phyloP scores from a whole-genome alignment of 2,113 vertebrate species.

The Esox niger region DNA sequence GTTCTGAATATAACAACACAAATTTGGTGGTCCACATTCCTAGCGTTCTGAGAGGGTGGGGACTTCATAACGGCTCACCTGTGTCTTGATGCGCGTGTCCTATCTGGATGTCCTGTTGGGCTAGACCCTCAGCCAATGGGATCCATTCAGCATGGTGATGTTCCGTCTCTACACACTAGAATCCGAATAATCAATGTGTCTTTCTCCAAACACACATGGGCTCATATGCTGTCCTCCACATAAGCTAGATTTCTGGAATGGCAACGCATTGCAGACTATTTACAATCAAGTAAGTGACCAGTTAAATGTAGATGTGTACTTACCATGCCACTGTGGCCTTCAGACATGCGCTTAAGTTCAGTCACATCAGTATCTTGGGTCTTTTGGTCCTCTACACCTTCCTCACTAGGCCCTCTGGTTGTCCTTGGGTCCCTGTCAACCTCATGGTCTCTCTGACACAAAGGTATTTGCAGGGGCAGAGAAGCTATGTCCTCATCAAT shows the following conservation, averaged over 20 bases:
- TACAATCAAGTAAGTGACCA: neutral
- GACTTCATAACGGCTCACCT: neutral
- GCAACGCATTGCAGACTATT: neutral
- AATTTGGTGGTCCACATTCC: neutral
- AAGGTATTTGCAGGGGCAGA: conserved; percentile 5
- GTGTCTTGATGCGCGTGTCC: neutral
- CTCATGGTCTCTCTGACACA: conserved; percentile 10
- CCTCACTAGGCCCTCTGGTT: neutral
- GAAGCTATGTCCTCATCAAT: conserved; percentile 2
- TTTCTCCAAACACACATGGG: neutral
- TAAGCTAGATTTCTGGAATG: neutral
- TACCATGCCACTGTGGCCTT: neutral
- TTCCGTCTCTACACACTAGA: conserved; percentile 3
- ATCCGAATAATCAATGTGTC: neutral
- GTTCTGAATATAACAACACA: neutral
- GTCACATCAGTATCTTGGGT: neutral
- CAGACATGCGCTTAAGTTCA: neutral
- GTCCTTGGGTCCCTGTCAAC: neutral
- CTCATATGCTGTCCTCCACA: neutral
- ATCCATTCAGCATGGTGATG: neutral
- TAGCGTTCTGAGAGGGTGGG: neutral
- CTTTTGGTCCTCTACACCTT: neutral
- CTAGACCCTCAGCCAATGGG: neutral
- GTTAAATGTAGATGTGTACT: neutral
- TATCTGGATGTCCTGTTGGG: conserved; percentile 3